Percentiles rank a stretch among this genome's conserved stretches.
These are phyloP conservation scores for Poicephalus meyeri DNA, from an alignment of 2,113 vertebrate species.

Conservation along the genomic window DNA sequence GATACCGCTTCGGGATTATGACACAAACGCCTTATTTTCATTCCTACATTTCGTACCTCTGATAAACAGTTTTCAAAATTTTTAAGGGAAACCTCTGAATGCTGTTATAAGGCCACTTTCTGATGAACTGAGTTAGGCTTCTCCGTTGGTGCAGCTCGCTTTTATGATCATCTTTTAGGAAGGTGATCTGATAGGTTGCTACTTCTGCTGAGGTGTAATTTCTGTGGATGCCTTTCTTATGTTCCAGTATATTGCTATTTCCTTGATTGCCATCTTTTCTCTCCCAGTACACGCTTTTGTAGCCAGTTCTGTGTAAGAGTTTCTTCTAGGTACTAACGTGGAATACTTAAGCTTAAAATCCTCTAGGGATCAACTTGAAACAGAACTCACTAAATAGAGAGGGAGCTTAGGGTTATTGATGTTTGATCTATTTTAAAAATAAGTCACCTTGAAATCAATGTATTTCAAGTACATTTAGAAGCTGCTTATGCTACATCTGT, in stretches of 20 bases:
- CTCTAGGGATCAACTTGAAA: neutral
- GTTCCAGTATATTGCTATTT: neutral
- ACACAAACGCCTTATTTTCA: neutral
- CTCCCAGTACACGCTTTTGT: neutral
- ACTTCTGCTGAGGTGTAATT: neutral
- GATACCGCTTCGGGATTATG: neutral
- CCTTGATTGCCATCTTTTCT: neutral
- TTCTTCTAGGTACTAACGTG: neutral
- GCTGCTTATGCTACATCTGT: neutral
- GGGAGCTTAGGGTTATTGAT: neutral
- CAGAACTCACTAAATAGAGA: neutral
- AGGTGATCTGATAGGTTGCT: neutral
- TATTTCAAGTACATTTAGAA: neutral
- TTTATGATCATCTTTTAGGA: neutral
- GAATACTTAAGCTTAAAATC: neutral
- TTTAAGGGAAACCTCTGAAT: neutral
- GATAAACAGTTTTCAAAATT: neutral
- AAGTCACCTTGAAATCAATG: neutral
- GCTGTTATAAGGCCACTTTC: too few species aligned
- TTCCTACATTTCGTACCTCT: neutral
- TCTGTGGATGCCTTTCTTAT: neutral
- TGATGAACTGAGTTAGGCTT: too few species aligned
- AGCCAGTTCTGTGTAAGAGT: neutral
- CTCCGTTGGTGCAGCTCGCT: too few species aligned
- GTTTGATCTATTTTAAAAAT: neutral